Percentiles rank a stretch among this genome's conserved stretches.
Evolutionary conservation across 2,888 invertebrate genomes (phyloP).

Genomic region (Diloba caeruleocephala): DNA sequence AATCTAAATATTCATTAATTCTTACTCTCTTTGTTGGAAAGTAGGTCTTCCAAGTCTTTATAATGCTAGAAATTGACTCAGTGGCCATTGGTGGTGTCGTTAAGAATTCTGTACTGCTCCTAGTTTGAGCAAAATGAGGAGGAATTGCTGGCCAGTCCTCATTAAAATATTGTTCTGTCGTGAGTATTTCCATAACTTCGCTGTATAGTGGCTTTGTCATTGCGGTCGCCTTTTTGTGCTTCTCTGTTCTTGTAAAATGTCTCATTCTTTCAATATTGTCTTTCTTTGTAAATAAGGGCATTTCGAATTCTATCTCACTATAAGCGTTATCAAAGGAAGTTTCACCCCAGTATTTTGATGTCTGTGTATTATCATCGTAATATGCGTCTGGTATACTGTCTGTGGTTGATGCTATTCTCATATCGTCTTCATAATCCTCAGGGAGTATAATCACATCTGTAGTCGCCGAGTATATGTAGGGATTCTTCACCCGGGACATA

Average conservation of each 20-base stretch:
- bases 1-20: background rate
- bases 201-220: background rate
- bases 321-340: background rate
- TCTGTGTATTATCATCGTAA: background rate
- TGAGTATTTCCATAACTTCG: background rate
- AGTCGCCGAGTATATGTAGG: constrained; percentile 43
- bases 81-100: background rate
- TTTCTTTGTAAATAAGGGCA: background rate
- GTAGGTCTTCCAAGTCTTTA: constrained; percentile 37
- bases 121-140: constrained; percentile 3
- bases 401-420: constrained; percentile 13
- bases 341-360: background rate
- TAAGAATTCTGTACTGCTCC: constrained; percentile 21
- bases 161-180: constrained; percentile 5
- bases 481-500: constrained; percentile 53
- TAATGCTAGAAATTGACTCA: background rate
- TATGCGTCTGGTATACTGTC: background rate
- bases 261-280: background rate
- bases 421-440: constrained; percentile 54
- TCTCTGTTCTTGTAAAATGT: background rate
- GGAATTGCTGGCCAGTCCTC: constrained; percentile 19
- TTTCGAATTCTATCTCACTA: constrained; percentile 4
- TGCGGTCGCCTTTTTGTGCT: background rate
- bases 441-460: constrained; percentile 50
- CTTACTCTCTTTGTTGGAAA: constrained; percentile 20